Conservation (phyloP, 2,113 vertebrate genomes). For the Gallinago undulata region DNA sequence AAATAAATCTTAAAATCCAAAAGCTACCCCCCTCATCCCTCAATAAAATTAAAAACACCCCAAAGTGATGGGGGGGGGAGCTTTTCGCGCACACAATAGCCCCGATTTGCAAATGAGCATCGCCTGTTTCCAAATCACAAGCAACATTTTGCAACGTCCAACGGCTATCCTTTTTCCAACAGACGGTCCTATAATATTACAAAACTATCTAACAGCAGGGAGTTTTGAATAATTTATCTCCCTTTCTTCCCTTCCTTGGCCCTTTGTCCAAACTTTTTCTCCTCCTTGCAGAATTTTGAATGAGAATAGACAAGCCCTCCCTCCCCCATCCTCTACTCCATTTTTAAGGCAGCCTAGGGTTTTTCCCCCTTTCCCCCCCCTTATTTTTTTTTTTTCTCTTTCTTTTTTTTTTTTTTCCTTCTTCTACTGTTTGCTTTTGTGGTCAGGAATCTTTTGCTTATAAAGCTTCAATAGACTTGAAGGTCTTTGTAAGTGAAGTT, state of each 20-base stretch:
- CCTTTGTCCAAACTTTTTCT: slow-evolving; percentile 83
- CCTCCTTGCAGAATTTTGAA: slow-evolving; percentile 77
- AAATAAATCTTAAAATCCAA: not conserved
- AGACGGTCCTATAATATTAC: slow-evolving; percentile 83
- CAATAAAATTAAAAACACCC: not conserved
- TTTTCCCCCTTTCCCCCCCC: not conserved
- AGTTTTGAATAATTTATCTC: slow-evolving; percentile 84
- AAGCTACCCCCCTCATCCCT: not conserved
- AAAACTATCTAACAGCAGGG: slow-evolving; percentile 87
- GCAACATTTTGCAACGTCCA: slow-evolving; percentile 81
- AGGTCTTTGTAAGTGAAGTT: slow-evolving; percentile 83
- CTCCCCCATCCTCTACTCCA: slow-evolving; percentile 24
- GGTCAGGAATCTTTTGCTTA: slow-evolving; percentile 73
- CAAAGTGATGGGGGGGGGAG: not conserved
- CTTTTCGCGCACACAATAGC: slow-evolving; percentile 41
- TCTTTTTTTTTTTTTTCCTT: not conserved
- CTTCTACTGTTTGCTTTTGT: slow-evolving; percentile 79
- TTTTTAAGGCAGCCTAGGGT: slow-evolving; percentile 45
- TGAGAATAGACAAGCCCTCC: slow-evolving; percentile 79
- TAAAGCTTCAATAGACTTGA: slow-evolving; percentile 77
- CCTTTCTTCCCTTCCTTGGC: slow-evolving; percentile 79
- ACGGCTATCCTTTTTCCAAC: slow-evolving; percentile 72
- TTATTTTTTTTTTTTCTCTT: not conserved
- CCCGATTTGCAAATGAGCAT: slow-evolving; percentile 65
- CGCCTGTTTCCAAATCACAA: slow-evolving; percentile 67